Evolutionary conservation across 1,140 invertebrate species (phyloP).

Genomic region (Orchestia grillus): DNA sequence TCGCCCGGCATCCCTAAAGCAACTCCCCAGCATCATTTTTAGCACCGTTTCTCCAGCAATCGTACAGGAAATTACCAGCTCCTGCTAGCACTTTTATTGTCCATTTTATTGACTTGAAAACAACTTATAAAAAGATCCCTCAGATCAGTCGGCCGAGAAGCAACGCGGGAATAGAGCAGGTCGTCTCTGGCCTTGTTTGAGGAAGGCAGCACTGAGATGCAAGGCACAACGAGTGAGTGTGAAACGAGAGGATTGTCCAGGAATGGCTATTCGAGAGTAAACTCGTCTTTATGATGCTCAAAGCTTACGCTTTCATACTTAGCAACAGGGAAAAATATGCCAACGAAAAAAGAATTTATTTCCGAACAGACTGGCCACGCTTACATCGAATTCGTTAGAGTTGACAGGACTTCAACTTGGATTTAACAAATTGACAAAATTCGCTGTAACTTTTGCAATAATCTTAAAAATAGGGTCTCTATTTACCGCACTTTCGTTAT

Average conservation of each 20-base stretch:
- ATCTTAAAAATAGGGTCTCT: neutral
- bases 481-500: neutral
- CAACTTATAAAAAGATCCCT: constrained; percentile 56
- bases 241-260: neutral
- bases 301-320: neutral
- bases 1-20: constrained; percentile 40
- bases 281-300: neutral
- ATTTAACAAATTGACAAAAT: neutral
- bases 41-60: constrained; percentile 50
- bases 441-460: neutral
- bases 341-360: no score
- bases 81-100: constrained; percentile 56
- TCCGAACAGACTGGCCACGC: no score
- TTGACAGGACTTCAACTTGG: neutral
- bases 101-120: constrained; percentile 57
- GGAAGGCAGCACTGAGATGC: neutral
- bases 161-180: neutral
- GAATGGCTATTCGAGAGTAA: neutral
- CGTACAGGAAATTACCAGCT: constrained; percentile 55
- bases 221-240: neutral
- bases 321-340: no score
- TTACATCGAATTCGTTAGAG: neutral
- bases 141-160: constrained; percentile 43
- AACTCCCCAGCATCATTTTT: constrained; percentile 56
- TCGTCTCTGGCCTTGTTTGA: neutral